phyloP scores from a whole-genome alignment of 2,797 vertebrate species.

The Spheniscus humboldti region DNA sequence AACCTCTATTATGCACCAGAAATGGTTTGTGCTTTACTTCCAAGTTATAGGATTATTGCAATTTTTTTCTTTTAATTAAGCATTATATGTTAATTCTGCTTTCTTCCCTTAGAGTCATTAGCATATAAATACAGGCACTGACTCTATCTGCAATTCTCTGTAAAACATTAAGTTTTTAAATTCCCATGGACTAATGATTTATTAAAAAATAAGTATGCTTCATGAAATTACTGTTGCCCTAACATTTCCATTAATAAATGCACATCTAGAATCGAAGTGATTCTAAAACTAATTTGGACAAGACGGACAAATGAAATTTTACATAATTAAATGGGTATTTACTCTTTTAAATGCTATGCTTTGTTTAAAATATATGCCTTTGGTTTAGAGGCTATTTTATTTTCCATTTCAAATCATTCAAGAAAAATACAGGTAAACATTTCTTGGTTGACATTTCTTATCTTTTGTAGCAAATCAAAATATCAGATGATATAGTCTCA shows the following conservation, averaged over 20 bases:
- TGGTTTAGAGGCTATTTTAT: background rate
- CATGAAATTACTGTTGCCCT: background rate
- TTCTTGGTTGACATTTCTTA: background rate
- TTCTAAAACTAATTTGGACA: background rate
- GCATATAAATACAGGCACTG: constrained; percentile 46
- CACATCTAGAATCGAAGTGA: background rate
- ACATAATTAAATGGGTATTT: background rate
- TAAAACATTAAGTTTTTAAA: constrained; percentile 43
- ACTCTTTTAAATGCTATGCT: background rate
- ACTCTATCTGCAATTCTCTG: constrained; percentile 26
- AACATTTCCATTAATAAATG: background rate
- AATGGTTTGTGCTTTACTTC: constrained; percentile 48
- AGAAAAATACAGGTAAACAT: background rate
- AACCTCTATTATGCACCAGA: constrained; percentile 24
- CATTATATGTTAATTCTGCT: constrained; percentile 60
- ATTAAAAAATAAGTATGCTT: constrained; percentile 20
- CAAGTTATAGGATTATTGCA: constrained; percentile 56
- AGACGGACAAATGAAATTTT: background rate
- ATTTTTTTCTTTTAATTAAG: constrained; percentile 62
- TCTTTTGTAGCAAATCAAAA: background rate
- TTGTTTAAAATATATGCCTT: background rate
- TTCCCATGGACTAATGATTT: background rate
- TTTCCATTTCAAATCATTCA: background rate
- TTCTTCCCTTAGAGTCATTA: constrained; percentile 50
- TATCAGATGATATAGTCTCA: background rate